Evolutionary conservation across 2,797 vertebrate genomes (phyloP).

Genomic region (Triplophysa yarkandensis): DNA sequence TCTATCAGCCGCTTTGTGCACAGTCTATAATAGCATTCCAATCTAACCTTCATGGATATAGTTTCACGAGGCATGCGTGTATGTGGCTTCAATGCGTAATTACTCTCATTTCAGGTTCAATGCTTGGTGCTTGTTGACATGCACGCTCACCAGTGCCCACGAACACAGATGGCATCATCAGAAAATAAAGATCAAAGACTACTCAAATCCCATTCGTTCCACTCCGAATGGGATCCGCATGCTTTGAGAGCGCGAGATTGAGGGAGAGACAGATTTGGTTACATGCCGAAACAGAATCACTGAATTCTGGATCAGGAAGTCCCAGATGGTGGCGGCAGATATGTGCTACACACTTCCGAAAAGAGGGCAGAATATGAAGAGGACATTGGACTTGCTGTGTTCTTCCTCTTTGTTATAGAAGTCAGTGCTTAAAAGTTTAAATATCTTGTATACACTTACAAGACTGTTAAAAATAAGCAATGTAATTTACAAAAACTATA

Average conservation of each 20-base stretch:
- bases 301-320: slow-evolving; percentile 67
- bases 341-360: slow-evolving; percentile 59
- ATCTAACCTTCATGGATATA: slow-evolving; percentile 52
- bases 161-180: slow-evolving; percentile 73
- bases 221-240: slow-evolving; percentile 65
- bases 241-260: slow-evolving; percentile 61
- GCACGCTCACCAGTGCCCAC: slow-evolving; percentile 60
- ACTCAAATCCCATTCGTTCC: slow-evolving; percentile 77
- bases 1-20: background rate
- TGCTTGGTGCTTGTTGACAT: slow-evolving; percentile 65
- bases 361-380: slow-evolving; percentile 55
- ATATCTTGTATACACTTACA: too few relatives aligned
- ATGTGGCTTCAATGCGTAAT: slow-evolving; percentile 66
- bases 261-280: slow-evolving; percentile 42
- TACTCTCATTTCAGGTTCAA: slow-evolving; percentile 75
- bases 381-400: background rate
- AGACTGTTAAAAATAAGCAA: too few relatives aligned
- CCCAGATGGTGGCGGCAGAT: slow-evolving; percentile 72
- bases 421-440: too few relatives aligned
- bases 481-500: too few relatives aligned
- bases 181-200: slow-evolving; percentile 79
- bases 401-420: too few relatives aligned
- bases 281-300: slow-evolving; percentile 58
- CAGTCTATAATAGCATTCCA: slow-evolving; percentile 49
- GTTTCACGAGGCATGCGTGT: slow-evolving; percentile 56